Evolutionary conservation across 2,797 vertebrate genomes (phyloP).

Genomic region (Pterois miles): DNA sequence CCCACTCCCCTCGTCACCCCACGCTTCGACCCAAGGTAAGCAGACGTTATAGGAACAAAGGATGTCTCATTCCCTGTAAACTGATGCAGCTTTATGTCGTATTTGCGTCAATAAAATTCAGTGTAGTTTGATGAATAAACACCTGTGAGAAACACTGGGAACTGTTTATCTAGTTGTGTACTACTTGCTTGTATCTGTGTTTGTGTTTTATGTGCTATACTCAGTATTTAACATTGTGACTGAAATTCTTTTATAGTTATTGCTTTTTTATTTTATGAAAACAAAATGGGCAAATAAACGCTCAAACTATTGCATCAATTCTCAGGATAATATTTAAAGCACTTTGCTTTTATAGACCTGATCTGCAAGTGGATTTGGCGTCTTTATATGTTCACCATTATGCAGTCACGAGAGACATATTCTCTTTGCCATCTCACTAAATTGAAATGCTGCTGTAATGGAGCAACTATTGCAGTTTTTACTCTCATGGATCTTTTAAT

Average conservation of each 20-base stretch:
- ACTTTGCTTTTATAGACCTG: not conserved
- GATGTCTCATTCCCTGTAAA: not conserved
- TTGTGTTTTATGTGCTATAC: not conserved
- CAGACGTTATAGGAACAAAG: not conserved
- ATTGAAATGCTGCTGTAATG: not conserved
- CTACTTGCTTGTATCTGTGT: not conserved
- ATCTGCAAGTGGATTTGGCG: not conserved
- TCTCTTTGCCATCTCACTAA: not conserved
- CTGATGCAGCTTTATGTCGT: not conserved
- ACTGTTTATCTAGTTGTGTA: not conserved
- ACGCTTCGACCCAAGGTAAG: constrained; percentile 83
- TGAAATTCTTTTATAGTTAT: not conserved
- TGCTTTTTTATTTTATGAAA: not conserved
- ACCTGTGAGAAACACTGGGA: not conserved
- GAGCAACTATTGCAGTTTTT: not conserved
- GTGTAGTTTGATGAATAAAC: not conserved
- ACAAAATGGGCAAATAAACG: not conserved
- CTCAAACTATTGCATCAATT: not conserved
- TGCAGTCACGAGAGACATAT: not conserved
- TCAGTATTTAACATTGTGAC: not conserved
- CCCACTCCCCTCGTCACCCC: constrained; percentile 83
- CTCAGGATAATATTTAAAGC: not conserved
- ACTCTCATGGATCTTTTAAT: not conserved
- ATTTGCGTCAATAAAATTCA: not conserved
- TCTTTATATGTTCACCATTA: not conserved